Percentiles rank a stretch among this genome's conserved stretches.
These are phyloP conservation scores for Gambusia holbrooki DNA, from an alignment of 2,113 vertebrate species.

Conservation along the genomic window DNA sequence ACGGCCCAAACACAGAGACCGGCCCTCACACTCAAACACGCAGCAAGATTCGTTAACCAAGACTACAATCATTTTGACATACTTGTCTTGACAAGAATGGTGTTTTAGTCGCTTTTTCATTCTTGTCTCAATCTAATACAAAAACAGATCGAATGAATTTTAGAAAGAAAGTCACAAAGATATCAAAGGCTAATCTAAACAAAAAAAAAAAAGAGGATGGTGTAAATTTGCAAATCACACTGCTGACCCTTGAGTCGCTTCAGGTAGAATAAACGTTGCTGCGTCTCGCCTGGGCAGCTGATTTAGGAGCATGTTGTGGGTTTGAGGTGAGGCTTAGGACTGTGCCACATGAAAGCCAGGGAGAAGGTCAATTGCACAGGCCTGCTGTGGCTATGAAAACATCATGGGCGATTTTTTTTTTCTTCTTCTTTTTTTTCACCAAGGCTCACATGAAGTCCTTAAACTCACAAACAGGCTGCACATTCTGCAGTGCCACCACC, in stretches of 20 bases:
- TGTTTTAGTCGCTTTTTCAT: background rate
- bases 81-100: background rate
- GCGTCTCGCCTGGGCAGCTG: constrained; percentile 43
- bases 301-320: constrained; percentile 71
- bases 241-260: constrained; percentile 38
- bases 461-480: constrained; percentile 39
- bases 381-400: constrained; percentile 62
- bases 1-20: constrained; percentile 40
- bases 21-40: background rate
- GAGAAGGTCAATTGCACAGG: constrained; percentile 58
- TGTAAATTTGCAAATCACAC: constrained; percentile 27
- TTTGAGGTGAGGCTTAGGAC: constrained; percentile 52
- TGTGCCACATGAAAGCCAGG: constrained; percentile 66
- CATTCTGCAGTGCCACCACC: constrained; percentile 42
- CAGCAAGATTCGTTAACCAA: background rate
- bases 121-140: background rate
- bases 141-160: background rate
- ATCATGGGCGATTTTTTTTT: constrained; percentile 50
- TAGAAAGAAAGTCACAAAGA: background rate
- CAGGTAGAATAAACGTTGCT: constrained; percentile 21
- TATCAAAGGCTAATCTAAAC: background rate
- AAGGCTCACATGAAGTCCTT: constrained; percentile 43
- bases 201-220: background rate
- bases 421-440: constrained; percentile 10
- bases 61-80: background rate